Conservation (phyloP, 2,797 vertebrate genomes). For the Lagodon rhomboides region DNA sequence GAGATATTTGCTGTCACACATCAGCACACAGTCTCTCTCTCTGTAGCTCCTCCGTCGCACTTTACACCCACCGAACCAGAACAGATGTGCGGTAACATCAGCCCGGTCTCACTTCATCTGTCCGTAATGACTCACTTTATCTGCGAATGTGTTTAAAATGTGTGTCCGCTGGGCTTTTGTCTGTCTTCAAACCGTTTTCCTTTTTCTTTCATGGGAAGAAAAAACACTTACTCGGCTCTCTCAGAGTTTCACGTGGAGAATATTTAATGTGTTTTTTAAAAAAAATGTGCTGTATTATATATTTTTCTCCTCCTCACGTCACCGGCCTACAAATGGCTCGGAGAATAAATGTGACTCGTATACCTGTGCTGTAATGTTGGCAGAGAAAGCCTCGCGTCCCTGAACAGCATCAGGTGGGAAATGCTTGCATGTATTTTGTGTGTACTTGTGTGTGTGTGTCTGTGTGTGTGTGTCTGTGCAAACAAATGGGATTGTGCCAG, state of each 20-base stretch:
- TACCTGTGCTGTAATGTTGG: constrained; percentile 21
- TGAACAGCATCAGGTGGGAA: constrained; percentile 28
- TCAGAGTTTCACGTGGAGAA: background rate
- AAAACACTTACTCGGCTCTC: background rate
- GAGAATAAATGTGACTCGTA: constrained; percentile 6
- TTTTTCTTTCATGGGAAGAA: constrained; percentile 4
- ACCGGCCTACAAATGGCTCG: background rate
- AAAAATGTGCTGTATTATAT: too few species aligned
- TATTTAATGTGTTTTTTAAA: background rate
- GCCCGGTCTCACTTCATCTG: constrained; percentile 49
- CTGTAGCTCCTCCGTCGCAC: constrained; percentile 14
- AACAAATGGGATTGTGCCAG: constrained; percentile 48
- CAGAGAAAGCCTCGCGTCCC: constrained; percentile 16
- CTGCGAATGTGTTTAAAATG: constrained; percentile 52
- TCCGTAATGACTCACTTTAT: constrained; percentile 62
- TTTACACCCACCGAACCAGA: constrained; percentile 51
- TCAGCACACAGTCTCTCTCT: constrained; percentile 25
- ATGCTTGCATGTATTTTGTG: background rate
- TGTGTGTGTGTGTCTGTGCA: constrained; percentile 16
- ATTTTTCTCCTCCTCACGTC: background rate
- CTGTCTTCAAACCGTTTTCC: background rate
- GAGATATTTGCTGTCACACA: constrained; percentile 31
- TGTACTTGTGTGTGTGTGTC: background rate
- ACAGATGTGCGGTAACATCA: constrained; percentile 64
- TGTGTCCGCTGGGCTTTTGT: constrained; percentile 2